Evolutionary conservation across 2,888 invertebrate species (phyloP).

Genomic region (Hypercompe scribonia): DNA sequence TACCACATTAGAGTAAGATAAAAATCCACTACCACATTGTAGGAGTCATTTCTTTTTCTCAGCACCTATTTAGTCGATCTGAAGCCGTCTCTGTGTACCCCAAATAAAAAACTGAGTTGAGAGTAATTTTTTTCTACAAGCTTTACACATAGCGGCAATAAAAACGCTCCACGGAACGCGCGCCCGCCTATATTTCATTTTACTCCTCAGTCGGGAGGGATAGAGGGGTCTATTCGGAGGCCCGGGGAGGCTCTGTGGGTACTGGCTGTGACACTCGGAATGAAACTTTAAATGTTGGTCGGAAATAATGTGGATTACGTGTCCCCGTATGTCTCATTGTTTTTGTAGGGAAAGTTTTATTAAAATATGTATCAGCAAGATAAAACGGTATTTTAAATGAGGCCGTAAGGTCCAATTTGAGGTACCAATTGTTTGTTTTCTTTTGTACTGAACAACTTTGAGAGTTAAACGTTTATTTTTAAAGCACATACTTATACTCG

Average conservation of each 20-base stretch:
- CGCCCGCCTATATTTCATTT: conserved; percentile 78
- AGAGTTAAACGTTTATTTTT: neutral
- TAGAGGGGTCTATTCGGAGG: conserved; percentile 45
- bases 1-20: neutral
- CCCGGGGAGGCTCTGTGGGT: conserved; percentile 45
- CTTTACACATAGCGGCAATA: conserved; percentile 82
- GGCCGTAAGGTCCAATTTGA: neutral
- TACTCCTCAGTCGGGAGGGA: conserved; percentile 62
- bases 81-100: conserved; percentile 52
- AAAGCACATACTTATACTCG: neutral
- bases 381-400: neutral
- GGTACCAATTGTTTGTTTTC: neutral
- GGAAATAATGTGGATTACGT: conserved; percentile 77
- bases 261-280: conserved; percentile 73
- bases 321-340: conserved; percentile 57
- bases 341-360: conserved; percentile 53
- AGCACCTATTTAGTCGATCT: conserved; percentile 34
- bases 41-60: neutral
- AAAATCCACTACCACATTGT: neutral
- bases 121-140: conserved; percentile 81
- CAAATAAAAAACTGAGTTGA: conserved; percentile 73
- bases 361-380: conserved; percentile 46
- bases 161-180: conserved; percentile 73
- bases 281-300: conserved; percentile 80
- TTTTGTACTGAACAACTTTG: neutral